A percentile compares a stretch with the other conserved stretches of the same genome.
Evolutionary conservation across 2,797 vertebrate genomes (phyloP).

Genomic region (Gallinago stenura): DNA sequence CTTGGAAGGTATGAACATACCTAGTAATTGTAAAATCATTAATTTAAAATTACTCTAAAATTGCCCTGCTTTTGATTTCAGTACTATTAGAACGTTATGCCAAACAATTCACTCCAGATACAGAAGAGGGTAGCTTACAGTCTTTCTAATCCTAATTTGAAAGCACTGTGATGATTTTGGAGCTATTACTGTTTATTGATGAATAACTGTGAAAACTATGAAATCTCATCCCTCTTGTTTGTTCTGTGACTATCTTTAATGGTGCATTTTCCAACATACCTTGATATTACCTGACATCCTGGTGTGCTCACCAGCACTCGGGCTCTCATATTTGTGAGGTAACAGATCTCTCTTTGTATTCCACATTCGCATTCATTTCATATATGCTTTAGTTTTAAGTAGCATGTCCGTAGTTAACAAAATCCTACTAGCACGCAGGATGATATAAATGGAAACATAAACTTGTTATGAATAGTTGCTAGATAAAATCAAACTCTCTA

Average conservation of each 20-base stretch:
- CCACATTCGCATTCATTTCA: constrained; percentile 35
- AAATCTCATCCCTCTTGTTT: not conserved
- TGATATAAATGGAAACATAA: not conserved
- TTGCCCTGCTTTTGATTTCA: not conserved
- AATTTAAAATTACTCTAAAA: not conserved
- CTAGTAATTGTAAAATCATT: not conserved
- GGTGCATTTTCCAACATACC: not conserved
- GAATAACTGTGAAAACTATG: not conserved
- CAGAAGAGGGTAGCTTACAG: not conserved
- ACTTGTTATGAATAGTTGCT: not conserved
- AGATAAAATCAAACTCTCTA: constrained; percentile 11
- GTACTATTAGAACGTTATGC: not conserved
- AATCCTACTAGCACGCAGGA: not conserved
- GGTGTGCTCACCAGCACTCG: not conserved
- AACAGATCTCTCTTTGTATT: not conserved
- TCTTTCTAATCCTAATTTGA: not conserved
- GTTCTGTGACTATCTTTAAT: not conserved
- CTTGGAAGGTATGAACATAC: not conserved
- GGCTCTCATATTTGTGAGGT: not conserved
- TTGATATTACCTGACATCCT: not conserved
- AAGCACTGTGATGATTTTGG: not conserved
- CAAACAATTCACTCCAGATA: not conserved
- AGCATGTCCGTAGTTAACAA: constrained; percentile 11
- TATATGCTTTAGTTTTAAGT: not conserved
- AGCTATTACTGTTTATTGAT: not conserved